Evolutionary conservation across 2,113 vertebrate species (phyloP).

Genomic region (Gobius niger): DNA sequence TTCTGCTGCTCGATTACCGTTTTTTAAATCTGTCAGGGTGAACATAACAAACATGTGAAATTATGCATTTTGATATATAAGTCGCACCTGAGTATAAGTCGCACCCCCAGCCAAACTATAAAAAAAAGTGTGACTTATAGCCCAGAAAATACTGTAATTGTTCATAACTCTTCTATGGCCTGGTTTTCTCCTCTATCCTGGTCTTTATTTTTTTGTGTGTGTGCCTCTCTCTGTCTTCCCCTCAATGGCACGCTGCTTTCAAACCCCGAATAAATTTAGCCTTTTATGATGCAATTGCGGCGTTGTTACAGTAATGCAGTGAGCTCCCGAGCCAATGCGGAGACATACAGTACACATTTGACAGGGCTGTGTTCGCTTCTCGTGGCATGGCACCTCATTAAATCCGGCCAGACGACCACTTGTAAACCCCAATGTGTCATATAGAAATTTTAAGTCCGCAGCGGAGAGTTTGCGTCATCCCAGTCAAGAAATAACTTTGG

Average conservation of each 20-base stretch:
- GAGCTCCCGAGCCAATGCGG: constrained; percentile 32
- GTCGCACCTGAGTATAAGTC: too few species aligned
- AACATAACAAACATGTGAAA: too few species aligned
- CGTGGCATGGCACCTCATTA: constrained; percentile 15
- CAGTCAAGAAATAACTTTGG: background rate
- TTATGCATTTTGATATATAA: too few species aligned
- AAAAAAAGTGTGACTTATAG: too few species aligned
- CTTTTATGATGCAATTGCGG: constrained; percentile 48
- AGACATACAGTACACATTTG: constrained; percentile 28
- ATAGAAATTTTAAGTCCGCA: background rate
- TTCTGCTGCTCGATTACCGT: too few species aligned
- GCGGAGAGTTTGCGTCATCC: constrained; percentile 1
- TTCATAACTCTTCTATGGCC: constrained; percentile 19
- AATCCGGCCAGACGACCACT: constrained; percentile 31
- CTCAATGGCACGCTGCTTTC: constrained; percentile 6
- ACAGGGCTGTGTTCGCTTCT: constrained; percentile 21
- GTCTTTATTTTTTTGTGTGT: background rate
- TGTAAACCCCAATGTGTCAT: constrained; percentile 22
- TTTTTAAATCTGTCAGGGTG: too few species aligned
- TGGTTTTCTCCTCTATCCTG: constrained; percentile 4
- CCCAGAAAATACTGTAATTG: too few species aligned
- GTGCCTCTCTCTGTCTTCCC: background rate
- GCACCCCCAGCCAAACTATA: too few species aligned
- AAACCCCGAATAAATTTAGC: constrained; percentile 25
- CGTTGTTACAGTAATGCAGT: constrained; percentile 37